Base-by-base conservation (phyloP, 2,113 vertebrate genomes). In the Arvicanthis niloticus region DNA sequence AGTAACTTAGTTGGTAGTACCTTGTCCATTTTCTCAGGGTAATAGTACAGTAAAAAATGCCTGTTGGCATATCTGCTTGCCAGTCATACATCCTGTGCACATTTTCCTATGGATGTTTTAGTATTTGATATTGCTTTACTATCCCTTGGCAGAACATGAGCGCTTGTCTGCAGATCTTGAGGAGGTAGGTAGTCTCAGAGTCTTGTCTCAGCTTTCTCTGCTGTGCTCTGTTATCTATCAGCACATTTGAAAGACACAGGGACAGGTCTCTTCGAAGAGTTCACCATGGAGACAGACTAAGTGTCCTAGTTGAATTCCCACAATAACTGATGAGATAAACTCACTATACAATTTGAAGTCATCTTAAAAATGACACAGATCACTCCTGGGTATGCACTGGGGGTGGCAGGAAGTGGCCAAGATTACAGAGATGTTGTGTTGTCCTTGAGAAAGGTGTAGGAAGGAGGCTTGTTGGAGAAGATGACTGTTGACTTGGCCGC, bases 171-270 rank as follows among this genome's bases (percentile, higher is more conserved):
- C 42, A 40, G 72, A 7, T 82, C 62, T 82, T 65, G 2, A 42
- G 73, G 40, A 13, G 70, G 26, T n/a, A 21, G 29, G 51, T 60
- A n/a, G 16, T 26, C 56, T 72, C 19, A 2, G 15, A 2, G 0
- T 3, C 60, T 13, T 0, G 0, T 45, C 84, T 21, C 11, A 1
- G 13, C 4, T 24, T 6, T 67, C 34, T 58, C n/a, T 62, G 7
- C 62, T 60, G 53, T 29, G 29, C 58, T 77, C 40, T 89, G 62
- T 75, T 10, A 7, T 87, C n/a, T 22, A 3, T 12, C 4, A 53
- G 58, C 45, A 53, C 37, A 3, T 31, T 53, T 6, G 10, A 8
- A 76, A 68, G 37, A 65, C 75, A 24, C 21, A 15, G 58, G 16
- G 26, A 17, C 26, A 17, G 45, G 21, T 15, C 2, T 73, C 76